phyloP scores from a whole-genome alignment of 2,797 vertebrate species.

The Pangasius sanitwongsei region DNA sequence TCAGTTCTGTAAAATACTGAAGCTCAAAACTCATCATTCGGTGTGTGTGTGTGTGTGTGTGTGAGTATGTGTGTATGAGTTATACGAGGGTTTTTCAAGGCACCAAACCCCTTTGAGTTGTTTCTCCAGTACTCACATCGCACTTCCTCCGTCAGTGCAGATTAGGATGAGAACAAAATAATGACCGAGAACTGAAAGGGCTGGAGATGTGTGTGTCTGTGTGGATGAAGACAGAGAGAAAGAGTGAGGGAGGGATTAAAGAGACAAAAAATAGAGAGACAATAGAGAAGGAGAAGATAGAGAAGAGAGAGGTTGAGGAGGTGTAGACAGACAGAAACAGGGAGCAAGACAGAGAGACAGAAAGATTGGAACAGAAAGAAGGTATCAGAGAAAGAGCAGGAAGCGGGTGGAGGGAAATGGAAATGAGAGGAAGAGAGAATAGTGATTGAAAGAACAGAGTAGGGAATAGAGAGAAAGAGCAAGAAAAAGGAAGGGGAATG shows the following conservation, averaged over 20 bases:
- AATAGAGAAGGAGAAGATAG: not conserved
- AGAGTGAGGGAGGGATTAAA: not conserved
- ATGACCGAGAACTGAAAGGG: slow-evolving; percentile 5
- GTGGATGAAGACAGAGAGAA: not conserved
- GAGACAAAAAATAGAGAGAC: not conserved
- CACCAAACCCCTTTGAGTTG: not conserved
- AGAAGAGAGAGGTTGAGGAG: not conserved
- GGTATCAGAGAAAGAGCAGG: not conserved
- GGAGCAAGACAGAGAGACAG: not conserved
- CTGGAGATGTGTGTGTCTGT: not conserved
- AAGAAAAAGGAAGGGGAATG: too few relatives aligned
- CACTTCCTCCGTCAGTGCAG: slow-evolving; percentile 17
- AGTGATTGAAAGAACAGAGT: not conserved
- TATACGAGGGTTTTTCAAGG: not conserved
- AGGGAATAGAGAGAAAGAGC: not conserved
- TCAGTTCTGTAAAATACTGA: not conserved
- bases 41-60: not conserved
- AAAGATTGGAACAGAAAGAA: not conserved
- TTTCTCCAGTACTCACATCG: slow-evolving; percentile 4
- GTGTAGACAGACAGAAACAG: not conserved
- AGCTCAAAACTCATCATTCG: not conserved
- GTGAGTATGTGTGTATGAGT: not conserved
- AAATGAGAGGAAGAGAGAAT: slow-evolving; percentile 6
- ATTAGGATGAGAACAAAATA: slow-evolving; percentile 23
- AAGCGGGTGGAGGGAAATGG: not conserved